Percentiles rank a stretch among this genome's conserved stretches.
Conservation (phyloP, 2,797 vertebrate species). For the Pangasius sanitwongsei region DNA sequence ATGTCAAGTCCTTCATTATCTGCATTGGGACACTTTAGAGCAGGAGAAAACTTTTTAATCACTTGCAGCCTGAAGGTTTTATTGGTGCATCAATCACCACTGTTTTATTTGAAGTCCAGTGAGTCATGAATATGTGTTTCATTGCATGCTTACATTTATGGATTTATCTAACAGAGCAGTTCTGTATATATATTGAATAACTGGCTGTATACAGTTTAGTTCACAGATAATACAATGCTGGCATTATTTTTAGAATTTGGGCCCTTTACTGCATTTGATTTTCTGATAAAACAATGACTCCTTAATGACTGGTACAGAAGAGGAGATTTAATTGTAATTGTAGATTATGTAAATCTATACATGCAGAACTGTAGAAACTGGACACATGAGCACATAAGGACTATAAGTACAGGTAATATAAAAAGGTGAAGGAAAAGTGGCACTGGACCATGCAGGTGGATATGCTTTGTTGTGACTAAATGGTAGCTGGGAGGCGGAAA, state of each 20-base stretch:
- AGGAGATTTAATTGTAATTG: neutral
- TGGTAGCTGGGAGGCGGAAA: neutral
- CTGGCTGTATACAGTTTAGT: neutral
- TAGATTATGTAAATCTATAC: neutral
- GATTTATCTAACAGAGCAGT: neutral
- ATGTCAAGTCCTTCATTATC: neutral
- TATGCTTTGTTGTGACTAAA: neutral
- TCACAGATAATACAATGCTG: neutral
- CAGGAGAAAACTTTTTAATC: neutral
- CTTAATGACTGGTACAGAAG: neutral
- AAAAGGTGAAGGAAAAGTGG: neutral
- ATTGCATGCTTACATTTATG: neutral
- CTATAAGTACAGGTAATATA: neutral
- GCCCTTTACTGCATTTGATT: neutral
- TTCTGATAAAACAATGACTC: neutral
- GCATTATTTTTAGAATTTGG: neutral
- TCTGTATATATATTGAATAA: too few relatives aligned
- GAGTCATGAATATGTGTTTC: neutral
- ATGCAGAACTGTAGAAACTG: neutral
- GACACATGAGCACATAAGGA: neutral
- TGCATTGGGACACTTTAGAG: neutral
- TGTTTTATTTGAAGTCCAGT: constrained; percentile 3
- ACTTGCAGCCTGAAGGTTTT: neutral
- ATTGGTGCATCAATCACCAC: neutral
- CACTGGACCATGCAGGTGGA: neutral